These are phyloP conservation scores for Chaetophractus vellerosus DNA, from an alignment of 2,797 vertebrate species.

Conservation along the genomic window DNA sequence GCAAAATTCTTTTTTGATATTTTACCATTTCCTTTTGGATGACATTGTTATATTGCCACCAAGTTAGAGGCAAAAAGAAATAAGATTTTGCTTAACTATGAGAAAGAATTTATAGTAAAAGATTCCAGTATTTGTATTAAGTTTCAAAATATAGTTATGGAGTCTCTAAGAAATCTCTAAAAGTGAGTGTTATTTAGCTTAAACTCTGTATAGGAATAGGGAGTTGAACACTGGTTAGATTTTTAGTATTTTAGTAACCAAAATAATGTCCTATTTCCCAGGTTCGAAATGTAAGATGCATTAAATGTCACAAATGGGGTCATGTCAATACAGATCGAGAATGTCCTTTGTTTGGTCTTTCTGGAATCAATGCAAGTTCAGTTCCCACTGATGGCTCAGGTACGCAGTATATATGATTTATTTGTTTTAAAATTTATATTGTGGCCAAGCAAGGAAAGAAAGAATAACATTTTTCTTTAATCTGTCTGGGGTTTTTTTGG, in stretches of 20 bases:
- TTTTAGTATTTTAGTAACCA: conserved; percentile 70
- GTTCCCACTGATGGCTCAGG: conserved; percentile 96
- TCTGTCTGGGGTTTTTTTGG: background rate
- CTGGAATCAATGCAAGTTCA: conserved; percentile 98
- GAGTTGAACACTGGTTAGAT: conserved; percentile 53
- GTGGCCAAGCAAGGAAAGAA: conserved; percentile 52
- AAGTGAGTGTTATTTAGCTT: conserved; percentile 60
- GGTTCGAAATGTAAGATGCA: conserved; percentile 99
- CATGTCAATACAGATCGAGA: conserved; percentile 99
- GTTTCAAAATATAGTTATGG: background rate
- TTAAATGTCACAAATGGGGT: conserved; percentile 99
- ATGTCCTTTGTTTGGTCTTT: conserved; percentile 97
- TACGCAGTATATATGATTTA: conserved; percentile 85
- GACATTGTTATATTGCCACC: conserved; percentile 16
- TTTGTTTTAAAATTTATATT: conserved; percentile 39
- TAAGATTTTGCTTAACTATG: conserved; percentile 45
- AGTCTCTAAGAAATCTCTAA: conserved; percentile 51
- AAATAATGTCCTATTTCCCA: conserved; percentile 79
- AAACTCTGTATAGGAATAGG: background rate
- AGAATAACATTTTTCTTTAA: conserved; percentile 61
- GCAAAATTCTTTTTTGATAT: conserved; percentile 46
- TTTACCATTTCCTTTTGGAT: conserved; percentile 64
- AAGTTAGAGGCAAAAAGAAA: conserved; percentile 15
- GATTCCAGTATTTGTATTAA: conserved; percentile 64
- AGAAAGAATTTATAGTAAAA: conserved; percentile 56